phyloP scores from a whole-genome alignment of 1,140 invertebrate species.

The Drosophila elegans region DNA sequence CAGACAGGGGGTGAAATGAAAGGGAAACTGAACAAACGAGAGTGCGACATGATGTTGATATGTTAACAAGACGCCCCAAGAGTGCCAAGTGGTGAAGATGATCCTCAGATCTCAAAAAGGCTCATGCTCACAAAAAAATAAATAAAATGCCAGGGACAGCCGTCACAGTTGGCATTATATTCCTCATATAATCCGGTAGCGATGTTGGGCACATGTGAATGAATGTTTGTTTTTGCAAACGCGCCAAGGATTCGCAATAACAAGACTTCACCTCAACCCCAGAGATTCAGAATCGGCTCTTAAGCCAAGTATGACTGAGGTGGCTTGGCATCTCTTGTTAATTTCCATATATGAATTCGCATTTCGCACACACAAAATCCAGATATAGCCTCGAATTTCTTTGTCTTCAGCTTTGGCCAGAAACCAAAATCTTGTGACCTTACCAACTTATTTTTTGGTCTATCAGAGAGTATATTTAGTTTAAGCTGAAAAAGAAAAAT shows the following conservation, averaged over 20 bases:
- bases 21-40: constrained; percentile 51
- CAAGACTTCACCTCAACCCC: constrained; percentile 31
- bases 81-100: constrained; percentile 71
- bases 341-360: constrained; percentile 48
- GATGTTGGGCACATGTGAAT: constrained; percentile 72
- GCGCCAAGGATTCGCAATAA: constrained; percentile 60
- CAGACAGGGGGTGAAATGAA: constrained; percentile 31
- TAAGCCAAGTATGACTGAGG: constrained; percentile 41
- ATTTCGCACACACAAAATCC: neutral
- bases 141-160: constrained; percentile 16
- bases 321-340: constrained; percentile 26
- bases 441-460: neutral
- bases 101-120: constrained; percentile 39
- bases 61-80: constrained; percentile 81
- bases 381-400: constrained; percentile 7
- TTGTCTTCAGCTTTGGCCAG: neutral
- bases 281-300: constrained; percentile 3
- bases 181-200: constrained; percentile 72
- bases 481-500: too few species aligned
- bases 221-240: constrained; percentile 72
- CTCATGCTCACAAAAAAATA: neutral
- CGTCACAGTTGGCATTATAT: constrained; percentile 77
- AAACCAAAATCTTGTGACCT: constrained; percentile 30
- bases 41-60: constrained; percentile 83
- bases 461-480: neutral